Evolutionary conservation across 2,888 invertebrate species (phyloP).

Genomic region (Yponomeuta sedellus): DNA sequence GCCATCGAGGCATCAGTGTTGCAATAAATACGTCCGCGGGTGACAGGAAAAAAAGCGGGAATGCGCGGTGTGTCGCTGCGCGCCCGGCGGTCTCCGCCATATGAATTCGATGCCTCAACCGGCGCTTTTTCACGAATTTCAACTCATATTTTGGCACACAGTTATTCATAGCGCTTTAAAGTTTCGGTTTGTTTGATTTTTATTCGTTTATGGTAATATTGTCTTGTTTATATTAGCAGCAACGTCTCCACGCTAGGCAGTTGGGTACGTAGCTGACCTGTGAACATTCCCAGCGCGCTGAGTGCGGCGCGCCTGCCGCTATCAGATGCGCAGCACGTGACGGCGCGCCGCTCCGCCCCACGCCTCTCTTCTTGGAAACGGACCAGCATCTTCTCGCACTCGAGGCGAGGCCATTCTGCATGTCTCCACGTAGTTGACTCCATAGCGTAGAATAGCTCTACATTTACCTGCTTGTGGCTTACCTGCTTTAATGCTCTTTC

Average conservation of each 20-base stretch:
- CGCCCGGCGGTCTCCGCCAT: constrained; percentile 57
- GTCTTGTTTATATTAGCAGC: constrained; percentile 7
- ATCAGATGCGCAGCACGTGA: constrained; percentile 66
- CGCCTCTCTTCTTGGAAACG: constrained; percentile 29
- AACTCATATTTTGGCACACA: constrained; percentile 45
- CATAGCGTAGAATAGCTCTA: neutral
- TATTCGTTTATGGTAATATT: constrained; percentile 21
- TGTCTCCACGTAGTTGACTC: constrained; percentile 23
- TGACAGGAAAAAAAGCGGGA: constrained; percentile 63
- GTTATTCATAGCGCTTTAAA: constrained; percentile 24
- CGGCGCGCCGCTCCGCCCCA: constrained; percentile 39
- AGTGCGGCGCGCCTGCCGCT: constrained; percentile 27
- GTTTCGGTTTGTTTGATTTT: constrained; percentile 25
- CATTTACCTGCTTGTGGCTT: neutral
- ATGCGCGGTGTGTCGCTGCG: constrained; percentile 42
- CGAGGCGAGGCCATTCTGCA: constrained; percentile 18
- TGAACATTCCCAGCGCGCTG: constrained; percentile 37
- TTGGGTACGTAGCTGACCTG: constrained; percentile 27
- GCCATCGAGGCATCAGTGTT: constrained; percentile 47
- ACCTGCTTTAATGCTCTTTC: neutral
- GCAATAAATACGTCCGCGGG: constrained; percentile 62
- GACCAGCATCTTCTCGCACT: constrained; percentile 25
- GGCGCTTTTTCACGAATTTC: constrained; percentile 47
- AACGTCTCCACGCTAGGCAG: constrained; percentile 18
- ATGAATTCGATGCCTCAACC: constrained; percentile 24